Evolutionary conservation across 2,113 vertebrate species (phyloP).

Genomic region (Pseudopipra pipra): DNA sequence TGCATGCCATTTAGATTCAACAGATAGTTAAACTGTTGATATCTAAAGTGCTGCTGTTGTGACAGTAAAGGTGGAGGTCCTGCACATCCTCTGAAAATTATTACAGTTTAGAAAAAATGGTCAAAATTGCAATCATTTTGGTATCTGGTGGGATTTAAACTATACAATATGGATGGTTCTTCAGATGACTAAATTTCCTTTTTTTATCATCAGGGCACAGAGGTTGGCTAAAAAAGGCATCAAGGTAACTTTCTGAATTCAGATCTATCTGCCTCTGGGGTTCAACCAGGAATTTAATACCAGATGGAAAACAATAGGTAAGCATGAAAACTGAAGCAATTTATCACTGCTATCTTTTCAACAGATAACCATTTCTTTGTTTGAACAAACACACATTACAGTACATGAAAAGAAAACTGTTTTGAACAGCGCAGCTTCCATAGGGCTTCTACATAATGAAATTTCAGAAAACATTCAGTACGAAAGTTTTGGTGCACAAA

Average conservation of each 20-base stretch:
- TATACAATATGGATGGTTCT: background rate
- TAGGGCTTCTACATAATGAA: conserved; percentile 14
- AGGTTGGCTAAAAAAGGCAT: conserved; percentile 4
- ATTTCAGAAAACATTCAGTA: conserved; percentile 1
- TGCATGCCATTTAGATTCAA: conserved; percentile 40
- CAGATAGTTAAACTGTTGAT: conserved; percentile 36
- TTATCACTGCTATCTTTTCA: conserved; percentile 68
- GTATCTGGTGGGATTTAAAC: background rate
- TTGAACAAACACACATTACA: conserved; percentile 62
- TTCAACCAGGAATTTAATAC: conserved; percentile 37
- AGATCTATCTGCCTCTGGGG: conserved; percentile 4
- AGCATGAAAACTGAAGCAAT: conserved; percentile 57
- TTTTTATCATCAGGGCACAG: background rate
- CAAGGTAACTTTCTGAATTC: conserved; percentile 35
- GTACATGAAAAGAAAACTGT: conserved; percentile 38
- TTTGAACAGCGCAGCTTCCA: conserved; percentile 46
- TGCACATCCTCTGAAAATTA: conserved; percentile 14
- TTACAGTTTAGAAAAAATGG: background rate
- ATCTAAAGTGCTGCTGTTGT: conserved; percentile 16
- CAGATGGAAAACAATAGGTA: conserved; percentile 52
- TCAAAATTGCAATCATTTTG: background rate
- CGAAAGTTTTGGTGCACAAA: conserved; percentile 20
- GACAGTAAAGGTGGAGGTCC: conserved; percentile 35
- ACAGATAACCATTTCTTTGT: conserved; percentile 64
- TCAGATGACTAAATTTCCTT: conserved; percentile 23